phyloP scores from a whole-genome alignment of 2,113 vertebrate species.

The Corvus moneduloides region DNA sequence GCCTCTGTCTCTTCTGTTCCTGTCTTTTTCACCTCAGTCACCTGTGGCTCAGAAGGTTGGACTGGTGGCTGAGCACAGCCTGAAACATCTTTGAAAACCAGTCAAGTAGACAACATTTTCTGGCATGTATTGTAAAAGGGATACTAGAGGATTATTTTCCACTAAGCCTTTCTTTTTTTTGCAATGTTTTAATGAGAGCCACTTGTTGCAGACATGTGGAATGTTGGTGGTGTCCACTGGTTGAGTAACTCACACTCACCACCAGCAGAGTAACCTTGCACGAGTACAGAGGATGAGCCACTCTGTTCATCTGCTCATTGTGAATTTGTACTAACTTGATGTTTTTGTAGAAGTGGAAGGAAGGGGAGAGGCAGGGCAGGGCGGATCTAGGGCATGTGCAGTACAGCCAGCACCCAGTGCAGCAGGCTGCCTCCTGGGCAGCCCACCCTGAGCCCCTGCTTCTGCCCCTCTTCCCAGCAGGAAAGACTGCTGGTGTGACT shows the following conservation, averaged over 20 bases:
- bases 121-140: not conserved
- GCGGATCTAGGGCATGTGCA: not conserved
- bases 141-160: not conserved
- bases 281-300: not conserved
- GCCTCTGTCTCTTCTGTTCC: not conserved
- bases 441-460: not conserved
- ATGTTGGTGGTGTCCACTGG: not conserved
- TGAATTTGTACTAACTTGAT: not conserved
- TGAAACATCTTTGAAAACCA: not conserved
- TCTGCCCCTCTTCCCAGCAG: not conserved
- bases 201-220: not conserved
- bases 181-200: not conserved
- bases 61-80: not conserved
- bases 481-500: not conserved
- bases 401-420: not conserved
- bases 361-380: not conserved
- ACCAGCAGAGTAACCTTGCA: not conserved
- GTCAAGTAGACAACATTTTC: conserved; percentile 1
- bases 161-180: not conserved
- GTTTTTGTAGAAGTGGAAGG: not conserved
- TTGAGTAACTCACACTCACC: not conserved
- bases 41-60: not conserved
- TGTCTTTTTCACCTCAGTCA: not conserved
- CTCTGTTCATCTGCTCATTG: not conserved
- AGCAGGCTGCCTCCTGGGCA: not conserved